Conservation (phyloP, 2,888 invertebrate genomes). For the Cryptosula pallasiana region DNA sequence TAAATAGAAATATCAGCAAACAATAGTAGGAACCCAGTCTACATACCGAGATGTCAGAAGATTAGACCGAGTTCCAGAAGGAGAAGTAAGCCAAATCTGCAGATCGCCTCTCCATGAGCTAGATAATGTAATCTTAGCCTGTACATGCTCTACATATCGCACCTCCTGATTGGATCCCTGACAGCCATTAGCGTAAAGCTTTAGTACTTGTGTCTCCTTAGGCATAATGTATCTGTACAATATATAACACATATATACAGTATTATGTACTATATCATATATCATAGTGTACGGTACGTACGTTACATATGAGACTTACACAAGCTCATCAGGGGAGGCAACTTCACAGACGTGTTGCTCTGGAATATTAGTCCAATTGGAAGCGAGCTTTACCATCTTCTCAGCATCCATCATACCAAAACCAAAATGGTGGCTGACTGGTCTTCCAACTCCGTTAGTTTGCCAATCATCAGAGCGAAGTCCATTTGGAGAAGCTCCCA, state of each 20-base stretch:
- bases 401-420: slow-evolving; percentile 93
- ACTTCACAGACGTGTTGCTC: slow-evolving; percentile 75
- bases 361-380: slow-evolving; percentile 82
- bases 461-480: slow-evolving; percentile 69
- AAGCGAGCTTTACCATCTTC: slow-evolving; percentile 83
- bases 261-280: too few species aligned
- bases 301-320: slow-evolving; percentile 56
- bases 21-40: too few species aligned
- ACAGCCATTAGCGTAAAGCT: slow-evolving; percentile 45
- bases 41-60: slow-evolving; percentile 66
- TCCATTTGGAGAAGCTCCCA: slow-evolving; percentile 84
- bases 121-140: slow-evolving; percentile 84
- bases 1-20: too few species aligned
- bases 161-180: slow-evolving; percentile 59
- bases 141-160: slow-evolving; percentile 90
- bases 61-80: slow-evolving; percentile 64
- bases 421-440: slow-evolving; percentile 95
- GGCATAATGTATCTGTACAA: slow-evolving; percentile 8
- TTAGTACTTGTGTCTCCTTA: slow-evolving; percentile 38
- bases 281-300: too few species aligned
- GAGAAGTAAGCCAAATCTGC: slow-evolving; percentile 62
- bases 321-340: slow-evolving; percentile 50
- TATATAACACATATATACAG: too few species aligned
- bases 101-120: slow-evolving; percentile 88
- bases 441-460: slow-evolving; percentile 86